phyloP scores from a whole-genome alignment of 2,113 vertebrate genomes.

The Chionis minor region DNA sequence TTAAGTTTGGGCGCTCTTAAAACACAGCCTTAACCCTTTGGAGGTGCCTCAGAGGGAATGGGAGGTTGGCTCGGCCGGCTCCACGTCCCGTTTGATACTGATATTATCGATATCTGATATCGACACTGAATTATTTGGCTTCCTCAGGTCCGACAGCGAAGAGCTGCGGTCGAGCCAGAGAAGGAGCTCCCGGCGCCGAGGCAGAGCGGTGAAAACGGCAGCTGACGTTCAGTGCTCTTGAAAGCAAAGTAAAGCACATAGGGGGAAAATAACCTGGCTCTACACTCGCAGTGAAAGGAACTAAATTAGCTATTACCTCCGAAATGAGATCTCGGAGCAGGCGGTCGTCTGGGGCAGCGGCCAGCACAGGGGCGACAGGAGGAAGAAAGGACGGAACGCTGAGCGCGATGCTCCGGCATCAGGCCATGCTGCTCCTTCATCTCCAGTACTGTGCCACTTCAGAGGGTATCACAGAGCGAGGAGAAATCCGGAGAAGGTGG shows the following conservation, averaged over 20 bases:
- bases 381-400: not conserved
- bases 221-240: not conserved
- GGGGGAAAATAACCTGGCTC: not conserved
- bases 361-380: not conserved
- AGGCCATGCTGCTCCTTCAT: not conserved
- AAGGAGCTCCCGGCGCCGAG: not conserved
- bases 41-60: not conserved
- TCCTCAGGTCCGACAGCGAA: accelerated
- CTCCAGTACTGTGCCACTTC: not conserved
- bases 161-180: too few relatives aligned
- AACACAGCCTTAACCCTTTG: not conserved
- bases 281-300: not conserved
- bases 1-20: accelerated
- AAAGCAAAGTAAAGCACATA: not conserved
- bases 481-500: not conserved
- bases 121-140: not conserved
- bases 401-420: not conserved
- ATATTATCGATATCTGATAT: too few relatives aligned
- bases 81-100: not conserved
- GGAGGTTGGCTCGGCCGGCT: not conserved
- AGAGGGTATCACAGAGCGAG: not conserved
- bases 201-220: not conserved
- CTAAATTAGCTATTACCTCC: not conserved
- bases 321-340: not conserved
- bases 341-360: accelerated